phyloP scores from a whole-genome alignment of 1,140 invertebrate species.

The Triops longicaudatus region DNA sequence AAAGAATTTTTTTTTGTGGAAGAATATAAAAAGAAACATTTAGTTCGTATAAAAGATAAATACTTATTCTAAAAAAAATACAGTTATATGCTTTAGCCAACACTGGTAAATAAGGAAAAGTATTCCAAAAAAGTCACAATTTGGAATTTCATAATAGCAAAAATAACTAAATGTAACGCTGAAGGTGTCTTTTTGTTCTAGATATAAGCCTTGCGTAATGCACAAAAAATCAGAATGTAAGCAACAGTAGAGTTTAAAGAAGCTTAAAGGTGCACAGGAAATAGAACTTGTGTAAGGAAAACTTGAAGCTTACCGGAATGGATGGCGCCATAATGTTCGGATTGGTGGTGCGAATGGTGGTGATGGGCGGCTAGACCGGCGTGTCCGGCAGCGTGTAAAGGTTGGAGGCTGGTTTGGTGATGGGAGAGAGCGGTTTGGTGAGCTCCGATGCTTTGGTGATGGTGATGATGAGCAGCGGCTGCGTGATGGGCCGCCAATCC shows the following conservation, averaged over 20 bases:
- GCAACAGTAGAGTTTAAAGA: neutral
- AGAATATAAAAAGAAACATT: no score
- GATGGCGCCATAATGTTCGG: neutral
- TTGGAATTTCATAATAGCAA: no score
- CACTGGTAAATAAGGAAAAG: no score
- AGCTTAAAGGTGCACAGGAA: neutral
- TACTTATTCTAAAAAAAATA: no score
- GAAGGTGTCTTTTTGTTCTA: no score
- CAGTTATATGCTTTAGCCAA: no score
- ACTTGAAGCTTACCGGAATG: neutral
- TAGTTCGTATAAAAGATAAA: no score
- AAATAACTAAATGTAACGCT: no score
- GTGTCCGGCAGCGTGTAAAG: constrained; percentile 5
- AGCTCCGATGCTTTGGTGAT: neutral
- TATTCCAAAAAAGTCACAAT: no score
- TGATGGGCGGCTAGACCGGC: neutral
- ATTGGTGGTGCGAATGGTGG: neutral
- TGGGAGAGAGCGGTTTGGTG: neutral
- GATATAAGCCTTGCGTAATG: no score
- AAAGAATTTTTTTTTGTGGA: no score
- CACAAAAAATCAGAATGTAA: no score
- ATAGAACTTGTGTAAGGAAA: neutral
- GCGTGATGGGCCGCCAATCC: neutral
- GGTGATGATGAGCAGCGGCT: constrained; percentile 16
- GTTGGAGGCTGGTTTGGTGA: neutral